phyloP scores from a whole-genome alignment of 1,140 invertebrate genomes.

The Batillaria attramentaria region DNA sequence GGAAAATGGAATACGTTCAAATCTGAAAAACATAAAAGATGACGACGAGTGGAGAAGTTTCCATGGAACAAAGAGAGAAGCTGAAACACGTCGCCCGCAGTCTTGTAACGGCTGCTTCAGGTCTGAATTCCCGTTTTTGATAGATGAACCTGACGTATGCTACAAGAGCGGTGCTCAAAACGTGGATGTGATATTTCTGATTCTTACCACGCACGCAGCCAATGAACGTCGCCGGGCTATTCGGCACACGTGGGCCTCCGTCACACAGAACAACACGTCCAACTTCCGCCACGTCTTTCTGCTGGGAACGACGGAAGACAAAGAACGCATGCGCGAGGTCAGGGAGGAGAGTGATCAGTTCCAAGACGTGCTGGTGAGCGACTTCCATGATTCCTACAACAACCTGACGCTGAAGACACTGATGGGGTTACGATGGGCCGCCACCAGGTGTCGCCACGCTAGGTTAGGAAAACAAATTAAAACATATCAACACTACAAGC shows the following conservation, averaged over 20 bases:
- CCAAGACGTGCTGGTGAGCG: slow-evolving; percentile 83
- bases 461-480: slow-evolving; percentile 21
- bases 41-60: no score
- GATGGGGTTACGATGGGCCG: slow-evolving; percentile 85
- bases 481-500: no score
- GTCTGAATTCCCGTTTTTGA: no score
- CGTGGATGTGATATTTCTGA: not conserved
- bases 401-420: slow-evolving; percentile 91
- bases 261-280: slow-evolving; percentile 41
- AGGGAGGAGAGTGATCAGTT: slow-evolving; percentile 76
- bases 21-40: no score
- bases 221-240: slow-evolving; percentile 30
- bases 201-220: slow-evolving; percentile 30
- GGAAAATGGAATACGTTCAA: no score
- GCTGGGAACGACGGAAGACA: slow-evolving; percentile 4
- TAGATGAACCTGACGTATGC: no score
- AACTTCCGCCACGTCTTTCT: slow-evolving; percentile 41
- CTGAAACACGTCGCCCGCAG: no score
- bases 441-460: slow-evolving; percentile 77
- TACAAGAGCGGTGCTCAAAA: no score
- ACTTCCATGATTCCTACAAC: slow-evolving; percentile 83
- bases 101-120: no score
- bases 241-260: slow-evolving; percentile 42
- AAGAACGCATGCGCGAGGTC: not conserved
- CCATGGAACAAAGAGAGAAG: no score